Evolutionary conservation across 2,797 vertebrate genomes (phyloP), one percentile per base, ranked within the genome.

Genomic region (Arremon brunneinucha): DNA sequence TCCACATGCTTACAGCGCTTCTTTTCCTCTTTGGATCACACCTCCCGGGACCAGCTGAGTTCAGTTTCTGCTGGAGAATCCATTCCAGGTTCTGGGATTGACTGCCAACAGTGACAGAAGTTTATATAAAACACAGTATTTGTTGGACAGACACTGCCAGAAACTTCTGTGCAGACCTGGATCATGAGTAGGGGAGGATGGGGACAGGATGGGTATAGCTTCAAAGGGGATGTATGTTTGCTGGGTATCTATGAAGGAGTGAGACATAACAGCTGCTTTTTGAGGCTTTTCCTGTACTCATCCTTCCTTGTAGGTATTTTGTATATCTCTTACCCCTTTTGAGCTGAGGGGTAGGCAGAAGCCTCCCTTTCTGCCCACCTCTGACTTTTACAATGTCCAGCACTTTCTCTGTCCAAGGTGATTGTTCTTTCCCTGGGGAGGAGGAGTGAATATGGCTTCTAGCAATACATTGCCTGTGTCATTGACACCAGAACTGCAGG

Each of bases 11-110:
- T 83, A 43, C 41, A n/a, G 60, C 67, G 35, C 49, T 39, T 78
- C n/a, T 1, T 68, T 95, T 92, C 59, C 26, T 82, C 78, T 80
- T 83, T 41, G 67, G 59, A 43, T 89, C n/a, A 5, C 41, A 26
- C 77, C 83, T 90, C 12, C 1, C 6, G 28, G 63, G 75, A 96
- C 63, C 90, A 87, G 52, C 83, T 84, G 83, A 76, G 19, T 76
- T 90, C 44, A 39, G 49, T 56, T 82, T 89, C 93, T 94, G 88
- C 60, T 87, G 68, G 37, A 87, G 59, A 79, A 74, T 63, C 59
- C 59, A 90, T 79, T 60, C 74, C 77, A 84, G 68, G 67, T 52
- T 80, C 83, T 35, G 21, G 67, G 55, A 67, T 6, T 67, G 70
- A 44, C 60, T 92, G 87, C 84, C 56, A 83, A 17, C 44, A 68